Percentiles rank a stretch among this genome's conserved stretches.
Evolutionary conservation across 2,888 invertebrate species (phyloP).

Genomic region (Hyppa rectilinea): DNA sequence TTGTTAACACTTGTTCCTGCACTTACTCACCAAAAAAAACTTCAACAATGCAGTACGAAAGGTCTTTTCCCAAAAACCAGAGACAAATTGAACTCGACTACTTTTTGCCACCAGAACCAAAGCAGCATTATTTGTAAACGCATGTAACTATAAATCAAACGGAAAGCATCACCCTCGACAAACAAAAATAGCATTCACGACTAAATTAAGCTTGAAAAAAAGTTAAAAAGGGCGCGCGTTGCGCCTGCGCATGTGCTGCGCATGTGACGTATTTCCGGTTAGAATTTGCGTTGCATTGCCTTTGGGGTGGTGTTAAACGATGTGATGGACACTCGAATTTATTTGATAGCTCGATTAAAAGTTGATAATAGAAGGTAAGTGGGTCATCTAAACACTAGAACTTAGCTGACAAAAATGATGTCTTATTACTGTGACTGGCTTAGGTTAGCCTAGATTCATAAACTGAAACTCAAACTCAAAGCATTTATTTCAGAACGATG

Average conservation of each 20-base stretch:
- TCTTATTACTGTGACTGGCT: neutral
- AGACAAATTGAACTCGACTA: conserved; percentile 44
- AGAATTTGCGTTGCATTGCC: conserved; percentile 83
- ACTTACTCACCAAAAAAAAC: conserved; percentile 44
- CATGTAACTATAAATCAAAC: conserved; percentile 81
- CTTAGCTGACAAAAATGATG: neutral
- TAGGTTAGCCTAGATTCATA: neutral
- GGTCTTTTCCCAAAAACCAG: conserved; percentile 22
- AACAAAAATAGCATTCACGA: conserved; percentile 81
- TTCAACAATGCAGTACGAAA: conserved; percentile 40
- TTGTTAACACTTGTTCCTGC: conserved; percentile 49
- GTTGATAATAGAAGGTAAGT: neutral
- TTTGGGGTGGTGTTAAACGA: conserved; percentile 71
- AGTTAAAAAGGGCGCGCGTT: conserved; percentile 83
- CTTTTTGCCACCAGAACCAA: conserved; percentile 44
- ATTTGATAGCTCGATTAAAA: neutral
- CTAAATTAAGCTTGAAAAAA: conserved; percentile 77
- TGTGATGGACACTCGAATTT: conserved; percentile 1
- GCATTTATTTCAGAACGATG: too few species aligned
- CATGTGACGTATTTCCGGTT: conserved; percentile 89
- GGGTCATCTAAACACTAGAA: too few species aligned
- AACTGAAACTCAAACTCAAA: too few species aligned
- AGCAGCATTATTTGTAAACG: conserved; percentile 62
- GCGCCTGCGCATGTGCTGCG: conserved; percentile 85
- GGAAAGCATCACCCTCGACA: conserved; percentile 78